Evolutionary conservation across 2,888 invertebrate species (phyloP).

Genomic region (Oithona nana): DNA sequence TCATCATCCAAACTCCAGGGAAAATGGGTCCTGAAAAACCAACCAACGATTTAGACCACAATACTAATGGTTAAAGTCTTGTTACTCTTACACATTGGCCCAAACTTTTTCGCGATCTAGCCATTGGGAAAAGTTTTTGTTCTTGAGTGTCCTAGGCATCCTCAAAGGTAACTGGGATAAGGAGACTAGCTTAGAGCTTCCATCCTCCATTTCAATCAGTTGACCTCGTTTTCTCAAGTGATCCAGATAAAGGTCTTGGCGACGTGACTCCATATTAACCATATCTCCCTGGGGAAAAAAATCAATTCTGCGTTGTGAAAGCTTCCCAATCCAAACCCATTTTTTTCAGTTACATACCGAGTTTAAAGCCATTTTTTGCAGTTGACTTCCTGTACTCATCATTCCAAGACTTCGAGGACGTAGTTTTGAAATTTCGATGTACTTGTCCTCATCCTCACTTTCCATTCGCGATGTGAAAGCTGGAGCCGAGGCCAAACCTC

Average conservation of each 20-base stretch:
- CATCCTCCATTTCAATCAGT: not conserved
- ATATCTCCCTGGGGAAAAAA: no score
- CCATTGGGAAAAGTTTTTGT: not conserved
- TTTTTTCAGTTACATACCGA: no score
- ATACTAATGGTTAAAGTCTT: not conserved
- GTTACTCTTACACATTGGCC: not conserved
- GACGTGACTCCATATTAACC: no score
- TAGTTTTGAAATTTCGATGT: no score
- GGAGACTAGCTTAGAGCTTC: not conserved
- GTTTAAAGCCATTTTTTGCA: no score
- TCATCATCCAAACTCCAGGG: not conserved
- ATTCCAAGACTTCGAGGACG: no score
- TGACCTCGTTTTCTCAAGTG: not conserved
- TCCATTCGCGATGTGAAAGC: no score
- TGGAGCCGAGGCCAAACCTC: no score
- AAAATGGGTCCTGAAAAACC: not conserved
- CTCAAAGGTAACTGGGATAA: not conserved
- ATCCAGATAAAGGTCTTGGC: slow-evolving; percentile 1
- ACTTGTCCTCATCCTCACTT: no score
- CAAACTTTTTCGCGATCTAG: not conserved
- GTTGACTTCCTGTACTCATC: no score
- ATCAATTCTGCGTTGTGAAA: no score
- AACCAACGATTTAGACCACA: not conserved
- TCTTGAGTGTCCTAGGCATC: not conserved
- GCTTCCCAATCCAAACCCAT: no score